Conservation (phyloP, 2,113 vertebrate species). For the Martes martes region DNA sequence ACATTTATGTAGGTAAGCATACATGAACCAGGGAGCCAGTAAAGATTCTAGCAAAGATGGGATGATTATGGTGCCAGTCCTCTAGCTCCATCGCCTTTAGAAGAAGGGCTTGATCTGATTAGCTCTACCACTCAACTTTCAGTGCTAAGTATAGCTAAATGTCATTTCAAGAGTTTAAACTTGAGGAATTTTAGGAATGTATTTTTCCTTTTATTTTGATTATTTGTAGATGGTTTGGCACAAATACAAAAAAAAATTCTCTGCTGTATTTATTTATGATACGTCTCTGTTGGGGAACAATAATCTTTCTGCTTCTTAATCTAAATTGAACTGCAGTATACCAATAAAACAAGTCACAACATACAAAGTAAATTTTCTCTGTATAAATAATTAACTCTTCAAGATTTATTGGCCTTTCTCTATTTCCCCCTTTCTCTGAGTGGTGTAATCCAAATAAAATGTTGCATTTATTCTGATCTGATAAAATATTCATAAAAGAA, state of each 20-base stretch:
- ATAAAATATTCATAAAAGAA: constrained; percentile 85
- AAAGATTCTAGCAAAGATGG: neutral
- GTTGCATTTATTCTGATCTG: constrained; percentile 81
- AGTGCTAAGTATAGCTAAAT: neutral
- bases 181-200: constrained; percentile 28
- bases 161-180: constrained; percentile 14
- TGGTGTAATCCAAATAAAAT: constrained; percentile 77
- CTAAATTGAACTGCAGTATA: constrained; percentile 76
- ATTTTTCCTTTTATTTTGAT: constrained; percentile 37
- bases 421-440: constrained; percentile 74
- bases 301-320: constrained; percentile 81
- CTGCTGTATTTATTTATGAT: constrained; percentile 79
- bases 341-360: constrained; percentile 80
- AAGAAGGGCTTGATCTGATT: neutral
- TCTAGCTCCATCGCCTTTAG: neutral
- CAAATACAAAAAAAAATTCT: constrained; percentile 72
- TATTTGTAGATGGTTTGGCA: constrained; percentile 60
- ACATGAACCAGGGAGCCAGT: neutral
- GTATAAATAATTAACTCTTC: constrained; percentile 84
- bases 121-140: neutral
- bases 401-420: constrained; percentile 82
- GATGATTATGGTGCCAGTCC: neutral
- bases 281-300: constrained; percentile 76
- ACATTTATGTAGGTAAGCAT: neutral
- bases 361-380: constrained; percentile 81